Evolutionary conservation across 2,113 vertebrate genomes (phyloP), one percentile per base, ranked within the genome.

Genomic region (Muscicapa adusta): DNA sequence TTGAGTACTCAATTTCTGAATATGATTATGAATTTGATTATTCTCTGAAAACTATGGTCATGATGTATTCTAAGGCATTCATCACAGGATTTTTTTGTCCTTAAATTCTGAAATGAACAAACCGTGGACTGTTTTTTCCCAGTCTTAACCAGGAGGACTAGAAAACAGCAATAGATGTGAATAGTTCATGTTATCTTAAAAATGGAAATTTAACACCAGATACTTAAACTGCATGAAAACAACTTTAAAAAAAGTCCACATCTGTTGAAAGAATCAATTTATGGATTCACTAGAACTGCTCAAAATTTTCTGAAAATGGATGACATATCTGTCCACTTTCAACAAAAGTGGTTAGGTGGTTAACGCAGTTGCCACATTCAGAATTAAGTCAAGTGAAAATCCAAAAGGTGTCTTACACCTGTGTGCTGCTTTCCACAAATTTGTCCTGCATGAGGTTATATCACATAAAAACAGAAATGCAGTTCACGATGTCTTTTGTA

Each of bases 331-430:
- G 58, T 17, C 62, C 42, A n/a, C 36, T 80, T 87, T 60, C 51
- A 89, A 48, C 0, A 6, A 33, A 70, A 58, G 26, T 1, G 1
- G 28, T n/a, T 38, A 40, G 14, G 68, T 6, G 4, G 34, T 0
- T 0, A 74, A 77, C 0, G 8, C 18, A 34, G 34, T 17, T 71
- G 56, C 60, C 51, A 54, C 14, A 28, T 61, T 65, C 38, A 53
- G 56, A 47, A 81, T 20, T 1, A 86, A 38, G 18, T 14, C 26
- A 57, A 58, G 18, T 10, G 29, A 58, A 94, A 84, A 89, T 47
- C 18, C n/a, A 84, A 77, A 50, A 24, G 2, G 12, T 24, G 17
- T 60, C 42, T 68, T 34, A 57, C 5, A 54, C 54, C 67, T 57
- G 4, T 51, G 40, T 34, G 24, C 8, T 53, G 24, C 72, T 53